A percentile compares a stretch with the other conserved stretches of the same genome.
phyloP scores from a whole-genome alignment of 2,113 vertebrate genomes.

The Mellivora capensis region DNA sequence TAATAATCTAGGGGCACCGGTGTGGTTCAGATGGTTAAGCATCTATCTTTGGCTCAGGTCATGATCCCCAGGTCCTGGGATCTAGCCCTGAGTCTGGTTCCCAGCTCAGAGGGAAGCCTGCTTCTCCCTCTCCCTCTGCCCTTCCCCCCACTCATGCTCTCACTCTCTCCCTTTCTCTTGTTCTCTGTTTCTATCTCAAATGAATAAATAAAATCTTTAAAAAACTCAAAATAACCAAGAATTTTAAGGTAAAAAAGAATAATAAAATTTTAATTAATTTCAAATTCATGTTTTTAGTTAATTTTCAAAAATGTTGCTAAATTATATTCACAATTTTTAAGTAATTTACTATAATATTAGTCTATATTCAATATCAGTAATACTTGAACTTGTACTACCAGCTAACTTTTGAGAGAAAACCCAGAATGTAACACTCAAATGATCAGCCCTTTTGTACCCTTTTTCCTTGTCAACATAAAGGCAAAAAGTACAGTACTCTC shows the following conservation, averaged over 20 bases:
- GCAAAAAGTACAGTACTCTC: background rate
- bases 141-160: background rate
- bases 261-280: background rate
- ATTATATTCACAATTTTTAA: background rate
- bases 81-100: background rate
- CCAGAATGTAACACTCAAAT: background rate
- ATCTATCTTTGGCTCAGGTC: background rate
- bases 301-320: background rate
- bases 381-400: background rate
- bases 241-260: background rate
- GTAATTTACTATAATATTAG: background rate
- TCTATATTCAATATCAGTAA: background rate
- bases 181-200: background rate
- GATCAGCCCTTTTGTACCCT: background rate
- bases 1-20: background rate
- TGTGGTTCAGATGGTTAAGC: background rate
- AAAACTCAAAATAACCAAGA: background rate
- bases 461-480: background rate
- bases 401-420: background rate
- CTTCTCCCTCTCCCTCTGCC: background rate
- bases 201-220: background rate
- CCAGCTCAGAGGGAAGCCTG: background rate
- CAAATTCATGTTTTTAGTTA: background rate
- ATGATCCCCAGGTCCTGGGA: background rate
- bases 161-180: no score